Conservation (phyloP, 2,113 vertebrate genomes). For the Lepus americanus region DNA sequence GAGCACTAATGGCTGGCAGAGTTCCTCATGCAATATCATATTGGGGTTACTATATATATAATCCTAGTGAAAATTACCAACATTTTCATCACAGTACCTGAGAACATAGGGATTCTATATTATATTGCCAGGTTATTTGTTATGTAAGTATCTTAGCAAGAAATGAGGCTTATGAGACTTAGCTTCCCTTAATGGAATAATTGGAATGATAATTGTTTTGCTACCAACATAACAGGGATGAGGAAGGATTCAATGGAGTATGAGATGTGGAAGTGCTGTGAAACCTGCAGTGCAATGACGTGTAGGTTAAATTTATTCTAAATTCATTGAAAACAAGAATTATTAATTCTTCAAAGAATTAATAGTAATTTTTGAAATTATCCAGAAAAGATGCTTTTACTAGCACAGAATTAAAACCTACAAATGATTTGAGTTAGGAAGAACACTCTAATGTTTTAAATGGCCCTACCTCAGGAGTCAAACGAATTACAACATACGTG, state of each 20-base stretch:
- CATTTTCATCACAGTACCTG: not conserved
- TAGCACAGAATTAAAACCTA: not conserved
- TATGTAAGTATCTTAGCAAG: not conserved
- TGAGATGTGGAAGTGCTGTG: not conserved
- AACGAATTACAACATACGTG: slow-evolving; percentile 3
- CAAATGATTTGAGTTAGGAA: not conserved
- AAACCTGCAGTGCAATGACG: not conserved
- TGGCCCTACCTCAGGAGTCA: not conserved
- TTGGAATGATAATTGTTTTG: not conserved
- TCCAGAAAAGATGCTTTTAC: not conserved
- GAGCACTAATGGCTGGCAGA: not conserved
- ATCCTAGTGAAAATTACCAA: not conserved
- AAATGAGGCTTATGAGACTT: not conserved
- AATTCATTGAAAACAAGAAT: not conserved
- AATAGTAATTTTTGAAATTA: not conserved
- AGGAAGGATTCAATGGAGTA: not conserved
- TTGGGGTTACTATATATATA: not conserved
- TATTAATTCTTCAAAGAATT: slow-evolving; percentile 1
- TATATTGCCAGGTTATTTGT: not conserved
- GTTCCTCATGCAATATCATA: no score
- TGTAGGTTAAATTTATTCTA: not conserved
- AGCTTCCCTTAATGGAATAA: not conserved
- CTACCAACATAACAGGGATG: not conserved
- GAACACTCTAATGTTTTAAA: not conserved
- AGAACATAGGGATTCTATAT: not conserved